Percentiles rank a stretch among this genome's conserved stretches.
phyloP scores from a whole-genome alignment of 2,113 vertebrate genomes.

The Meleagris gallopavo region DNA sequence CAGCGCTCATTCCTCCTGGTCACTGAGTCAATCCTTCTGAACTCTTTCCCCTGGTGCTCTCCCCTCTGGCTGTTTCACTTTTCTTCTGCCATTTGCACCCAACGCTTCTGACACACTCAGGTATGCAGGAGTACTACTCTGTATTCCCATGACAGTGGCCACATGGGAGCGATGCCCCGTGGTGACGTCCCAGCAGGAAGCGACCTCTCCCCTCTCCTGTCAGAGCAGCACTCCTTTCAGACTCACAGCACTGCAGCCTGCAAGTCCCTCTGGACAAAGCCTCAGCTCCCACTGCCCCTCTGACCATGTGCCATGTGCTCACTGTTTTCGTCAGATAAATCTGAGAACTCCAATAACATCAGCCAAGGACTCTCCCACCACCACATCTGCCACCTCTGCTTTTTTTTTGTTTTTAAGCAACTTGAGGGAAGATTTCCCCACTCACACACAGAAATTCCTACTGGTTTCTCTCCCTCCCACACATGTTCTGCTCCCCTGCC shows the following conservation, averaged over 20 bases:
- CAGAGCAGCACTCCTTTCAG: background rate
- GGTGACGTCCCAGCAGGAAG: background rate
- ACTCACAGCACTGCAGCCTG: background rate
- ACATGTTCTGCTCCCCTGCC: background rate
- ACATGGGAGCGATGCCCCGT: background rate
- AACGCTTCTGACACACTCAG: background rate
- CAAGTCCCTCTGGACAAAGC: background rate
- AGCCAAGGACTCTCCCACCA: background rate
- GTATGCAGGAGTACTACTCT: accelerated
- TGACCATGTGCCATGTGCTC: background rate
- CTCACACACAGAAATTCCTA: background rate
- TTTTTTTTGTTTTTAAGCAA: background rate
- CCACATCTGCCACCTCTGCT: background rate
- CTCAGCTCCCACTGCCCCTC: background rate
- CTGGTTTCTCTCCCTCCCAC: background rate
- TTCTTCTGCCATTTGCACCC: background rate
- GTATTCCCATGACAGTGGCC: background rate
- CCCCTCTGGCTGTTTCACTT: background rate
- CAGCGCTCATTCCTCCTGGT: slow-evolving; percentile 3
- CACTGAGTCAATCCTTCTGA: background rate
- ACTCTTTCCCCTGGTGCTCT: background rate
- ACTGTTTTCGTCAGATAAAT: background rate
- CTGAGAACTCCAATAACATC: background rate
- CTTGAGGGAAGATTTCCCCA: background rate
- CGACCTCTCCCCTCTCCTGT: background rate